phyloP scores from a whole-genome alignment of 2,888 invertebrate species.

The Ophraella communa region DNA sequence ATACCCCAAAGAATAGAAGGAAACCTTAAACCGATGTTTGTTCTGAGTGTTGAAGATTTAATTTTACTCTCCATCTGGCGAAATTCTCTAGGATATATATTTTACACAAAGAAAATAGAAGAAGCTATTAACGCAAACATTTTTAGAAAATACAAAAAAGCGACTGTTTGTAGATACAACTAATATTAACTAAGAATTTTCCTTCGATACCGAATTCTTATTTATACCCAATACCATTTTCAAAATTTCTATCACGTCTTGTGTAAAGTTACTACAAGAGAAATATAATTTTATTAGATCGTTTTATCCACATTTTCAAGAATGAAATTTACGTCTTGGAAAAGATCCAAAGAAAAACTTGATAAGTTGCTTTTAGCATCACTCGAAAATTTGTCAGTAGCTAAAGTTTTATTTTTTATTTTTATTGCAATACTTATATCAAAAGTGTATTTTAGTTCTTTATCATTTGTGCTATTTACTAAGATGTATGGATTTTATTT shows the following conservation, averaged over 20 bases:
- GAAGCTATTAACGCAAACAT: too few relatives aligned
- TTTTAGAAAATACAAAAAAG: too few relatives aligned
- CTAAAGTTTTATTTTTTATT: neutral
- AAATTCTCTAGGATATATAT: neutral
- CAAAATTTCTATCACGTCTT: too few relatives aligned
- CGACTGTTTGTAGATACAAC: too few relatives aligned
- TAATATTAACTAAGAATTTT: too few relatives aligned
- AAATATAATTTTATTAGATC: neutral
- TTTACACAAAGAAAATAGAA: too few relatives aligned
- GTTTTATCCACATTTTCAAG: neutral
- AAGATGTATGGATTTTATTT: neutral
- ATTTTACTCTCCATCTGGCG: constrained; percentile 2
- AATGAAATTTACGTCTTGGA: neutral
- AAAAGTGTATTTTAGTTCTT: neutral
- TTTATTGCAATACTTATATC: neutral
- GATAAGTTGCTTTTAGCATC: neutral
- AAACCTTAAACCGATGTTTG: too few relatives aligned
- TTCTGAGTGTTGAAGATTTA: neutral
- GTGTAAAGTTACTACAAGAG: neutral
- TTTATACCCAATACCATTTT: too few relatives aligned
- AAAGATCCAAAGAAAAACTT: neutral
- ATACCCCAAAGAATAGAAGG: too few relatives aligned
- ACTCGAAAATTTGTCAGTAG: neutral
- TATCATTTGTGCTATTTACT: neutral
- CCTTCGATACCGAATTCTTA: too few relatives aligned